Evolutionary conservation across 1,140 invertebrate species (phyloP).

Genomic region (Yoshiicerus persimilis): DNA sequence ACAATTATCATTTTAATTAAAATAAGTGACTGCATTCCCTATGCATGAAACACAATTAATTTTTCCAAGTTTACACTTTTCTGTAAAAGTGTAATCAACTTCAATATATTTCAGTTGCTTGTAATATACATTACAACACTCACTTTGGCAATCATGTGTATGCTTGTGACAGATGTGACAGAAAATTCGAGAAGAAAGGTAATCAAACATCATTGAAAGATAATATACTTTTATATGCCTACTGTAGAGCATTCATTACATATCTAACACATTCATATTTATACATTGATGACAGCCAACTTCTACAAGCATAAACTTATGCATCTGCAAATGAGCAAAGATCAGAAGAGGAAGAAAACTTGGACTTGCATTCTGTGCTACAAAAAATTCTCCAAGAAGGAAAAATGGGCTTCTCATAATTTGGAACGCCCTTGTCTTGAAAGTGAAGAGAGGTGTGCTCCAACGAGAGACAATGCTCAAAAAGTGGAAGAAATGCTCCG

Average conservation of each 20-base stretch:
- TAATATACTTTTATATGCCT: not conserved
- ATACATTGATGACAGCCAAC: not conserved
- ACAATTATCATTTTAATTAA: not conserved
- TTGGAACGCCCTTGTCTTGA: not conserved
- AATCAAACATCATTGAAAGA: not conserved
- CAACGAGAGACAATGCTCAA: not conserved
- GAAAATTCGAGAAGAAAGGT: not conserved
- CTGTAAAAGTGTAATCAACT: no score
- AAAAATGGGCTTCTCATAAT: not conserved
- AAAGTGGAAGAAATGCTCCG: not conserved
- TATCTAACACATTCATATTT: no score
- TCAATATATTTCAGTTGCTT: not conserved
- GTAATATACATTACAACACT: not conserved
- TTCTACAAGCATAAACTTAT: not conserved
- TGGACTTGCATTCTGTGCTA: not conserved
- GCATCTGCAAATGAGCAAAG: not conserved
- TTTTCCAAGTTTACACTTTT: no score
- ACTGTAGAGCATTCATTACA: no score
- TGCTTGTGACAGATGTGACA: not conserved
- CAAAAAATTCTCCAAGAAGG: not conserved
- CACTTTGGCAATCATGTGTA: not conserved
- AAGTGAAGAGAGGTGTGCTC: not conserved
- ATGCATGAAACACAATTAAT: no score
- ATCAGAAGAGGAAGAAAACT: not conserved
- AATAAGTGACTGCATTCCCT: not conserved